Percentiles rank a stretch among this genome's conserved stretches.
Conservation (phyloP, 2,888 invertebrate species). For the Pinctada fucata region DNA sequence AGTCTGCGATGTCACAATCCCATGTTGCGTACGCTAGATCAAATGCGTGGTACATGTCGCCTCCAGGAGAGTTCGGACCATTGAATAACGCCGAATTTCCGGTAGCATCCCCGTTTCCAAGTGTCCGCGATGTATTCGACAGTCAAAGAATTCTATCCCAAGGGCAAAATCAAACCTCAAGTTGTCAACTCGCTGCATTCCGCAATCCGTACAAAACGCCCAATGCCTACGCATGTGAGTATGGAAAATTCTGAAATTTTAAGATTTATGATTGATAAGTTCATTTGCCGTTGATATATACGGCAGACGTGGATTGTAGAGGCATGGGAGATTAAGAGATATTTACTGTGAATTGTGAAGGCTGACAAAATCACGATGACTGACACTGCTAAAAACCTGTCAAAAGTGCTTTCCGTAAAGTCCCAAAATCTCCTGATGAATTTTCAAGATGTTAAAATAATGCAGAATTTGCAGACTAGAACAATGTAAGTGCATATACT, state of each 20-base stretch:
- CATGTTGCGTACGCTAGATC: slow-evolving; percentile 58
- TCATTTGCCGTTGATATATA: too few relatives aligned
- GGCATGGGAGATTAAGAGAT: slow-evolving; percentile 4
- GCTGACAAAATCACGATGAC: neutral
- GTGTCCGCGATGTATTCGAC: slow-evolving; percentile 65
- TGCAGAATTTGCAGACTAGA: neutral
- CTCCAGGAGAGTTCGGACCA: slow-evolving; percentile 54
- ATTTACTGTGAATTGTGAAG: neutral
- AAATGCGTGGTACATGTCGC: slow-evolving; percentile 68
- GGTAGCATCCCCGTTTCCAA: slow-evolving; percentile 55
- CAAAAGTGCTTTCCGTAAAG: neutral
- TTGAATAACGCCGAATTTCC: slow-evolving; percentile 60
- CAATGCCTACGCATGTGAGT: slow-evolving; percentile 67
- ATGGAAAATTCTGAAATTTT: slow-evolving; percentile 53
- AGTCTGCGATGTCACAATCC: slow-evolving; percentile 57
- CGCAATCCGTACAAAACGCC: slow-evolving; percentile 67
- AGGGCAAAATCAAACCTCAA: slow-evolving; percentile 54
- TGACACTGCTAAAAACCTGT: slow-evolving; percentile 9
- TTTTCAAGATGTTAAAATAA: neutral
- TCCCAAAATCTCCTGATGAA: slow-evolving; percentile 7
- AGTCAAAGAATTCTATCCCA: slow-evolving; percentile 62
- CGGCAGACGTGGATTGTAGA: neutral
- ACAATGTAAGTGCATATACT: neutral
- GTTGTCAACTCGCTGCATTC: slow-evolving; percentile 72
- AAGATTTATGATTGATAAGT: neutral